These are phyloP conservation scores for Campylomormyrus numenius DNA, from an alignment of 2,113 vertebrate genomes.

Conservation along the genomic window DNA sequence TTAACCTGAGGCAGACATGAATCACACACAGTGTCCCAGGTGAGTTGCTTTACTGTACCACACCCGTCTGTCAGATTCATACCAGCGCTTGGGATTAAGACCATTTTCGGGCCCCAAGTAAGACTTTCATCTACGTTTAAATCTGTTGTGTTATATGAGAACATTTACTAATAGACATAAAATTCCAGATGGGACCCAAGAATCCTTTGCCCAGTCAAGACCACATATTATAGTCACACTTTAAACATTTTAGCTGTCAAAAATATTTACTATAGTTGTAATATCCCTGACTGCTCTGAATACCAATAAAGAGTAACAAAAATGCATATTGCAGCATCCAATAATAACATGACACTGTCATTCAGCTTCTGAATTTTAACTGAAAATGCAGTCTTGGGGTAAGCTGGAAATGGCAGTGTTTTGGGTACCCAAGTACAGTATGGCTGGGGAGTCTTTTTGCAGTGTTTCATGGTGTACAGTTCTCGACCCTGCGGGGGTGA, in stretches of 20 bases:
- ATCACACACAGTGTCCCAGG: neutral
- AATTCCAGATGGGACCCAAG: neutral
- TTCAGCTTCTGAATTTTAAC: neutral
- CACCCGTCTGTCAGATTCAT: neutral
- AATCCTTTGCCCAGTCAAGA: neutral
- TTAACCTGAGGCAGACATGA: neutral
- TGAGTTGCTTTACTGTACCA: neutral
- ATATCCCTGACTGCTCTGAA: neutral
- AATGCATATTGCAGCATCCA: neutral
- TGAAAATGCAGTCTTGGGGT: slow-evolving; percentile 6
- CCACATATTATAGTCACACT: neutral
- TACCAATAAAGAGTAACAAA: neutral
- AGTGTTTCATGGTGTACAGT: neutral
- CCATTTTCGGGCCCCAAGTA: neutral
- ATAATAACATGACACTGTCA: neutral
- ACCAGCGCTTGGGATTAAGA: neutral
- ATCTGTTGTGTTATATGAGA: neutral
- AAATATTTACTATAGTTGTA: neutral
- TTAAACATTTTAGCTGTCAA: neutral
- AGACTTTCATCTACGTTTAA: neutral
- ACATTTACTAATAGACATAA: neutral
- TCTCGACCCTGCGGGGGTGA: neutral
- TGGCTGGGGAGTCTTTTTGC: neutral
- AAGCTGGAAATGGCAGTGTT: neutral
- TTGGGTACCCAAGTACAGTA: neutral